phyloP scores from a whole-genome alignment of 2,888 invertebrate species.

The Synergus laeviventris region DNA sequence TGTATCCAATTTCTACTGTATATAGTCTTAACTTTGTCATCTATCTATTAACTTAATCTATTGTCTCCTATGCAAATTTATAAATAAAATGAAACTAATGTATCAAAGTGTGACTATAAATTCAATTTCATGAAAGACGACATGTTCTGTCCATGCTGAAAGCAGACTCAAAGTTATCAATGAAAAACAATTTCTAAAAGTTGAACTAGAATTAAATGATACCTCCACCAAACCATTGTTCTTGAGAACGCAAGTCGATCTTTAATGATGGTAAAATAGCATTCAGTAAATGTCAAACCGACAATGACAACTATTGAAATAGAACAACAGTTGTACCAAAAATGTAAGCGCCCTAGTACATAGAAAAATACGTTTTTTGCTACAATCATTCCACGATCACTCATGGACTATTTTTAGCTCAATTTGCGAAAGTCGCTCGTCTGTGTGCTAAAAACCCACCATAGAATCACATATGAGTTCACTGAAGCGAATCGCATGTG shows the following conservation, averaged over 20 bases:
- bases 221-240: background rate
- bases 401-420: background rate
- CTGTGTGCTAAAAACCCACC: slow-evolving; percentile 24
- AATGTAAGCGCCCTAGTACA: slow-evolving; percentile 58
- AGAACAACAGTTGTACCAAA: slow-evolving; percentile 38
- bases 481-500: slow-evolving; percentile 37
- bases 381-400: background rate
- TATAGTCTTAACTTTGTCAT: slow-evolving; percentile 6
- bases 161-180: background rate
- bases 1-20: slow-evolving; percentile 9
- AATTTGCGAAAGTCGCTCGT: background rate
- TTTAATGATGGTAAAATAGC: background rate
- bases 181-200: background rate
- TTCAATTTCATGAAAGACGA: background rate
- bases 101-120: background rate
- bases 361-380: slow-evolving; percentile 35
- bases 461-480: slow-evolving; percentile 38
- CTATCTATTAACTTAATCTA: background rate
- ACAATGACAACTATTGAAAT: background rate
- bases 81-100: background rate
- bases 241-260: background rate
- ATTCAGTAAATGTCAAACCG: background rate
- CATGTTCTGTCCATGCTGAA: slow-evolving; percentile 24
- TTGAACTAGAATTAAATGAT: background rate
- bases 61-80: background rate